Evolutionary conservation across 2,888 invertebrate genomes (phyloP), one percentile per base, ranked within the genome.

Genomic region (Harpalus rufipes): DNA sequence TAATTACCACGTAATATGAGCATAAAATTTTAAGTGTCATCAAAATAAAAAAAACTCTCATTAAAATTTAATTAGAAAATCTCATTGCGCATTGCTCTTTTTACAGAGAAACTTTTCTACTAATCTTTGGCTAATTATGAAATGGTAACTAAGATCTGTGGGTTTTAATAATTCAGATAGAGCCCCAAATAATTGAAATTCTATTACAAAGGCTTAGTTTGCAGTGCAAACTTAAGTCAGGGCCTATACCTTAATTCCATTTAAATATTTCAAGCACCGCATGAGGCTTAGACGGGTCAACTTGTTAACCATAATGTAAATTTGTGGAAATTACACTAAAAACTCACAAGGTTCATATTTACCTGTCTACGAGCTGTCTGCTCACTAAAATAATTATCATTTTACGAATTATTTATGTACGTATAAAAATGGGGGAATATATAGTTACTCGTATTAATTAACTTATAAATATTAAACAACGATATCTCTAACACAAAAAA

Each of bases 151-250:
- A 68, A 68, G 68, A 68, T 68, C 32, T 68, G 68, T 39, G 68
- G 32, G 32, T 39, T 68, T 41, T 68, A 68, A 68, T 68, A 68
- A 68, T 68, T 68, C 21, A 63, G 32, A 25, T 14, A 32, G 44
- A 41, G 76, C 41, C 56, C 44, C 76, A 18, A 39, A 80, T 80
- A 80, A 80, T 80, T 61, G 80, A 59, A 59, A 80, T 80, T 58
- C 79, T 58, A 79, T 79, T 79, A 79, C 58, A 79, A 79, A 56
- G 58, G 59, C 79, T 79, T 79, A 79, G 79, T 56, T 58, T 80
- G 41, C 80, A 80, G 14, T 39, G 68, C 0, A 68, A 68, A 68
- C 61, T 80, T 80, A 80, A 80, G 58, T 80, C 80, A 61, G 59
- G 80, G 80, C 18, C 39, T 32, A 18, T 14, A 25, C 61, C 18